A percentile compares a stretch with the other conserved stretches of the same genome.
Evolutionary conservation across 2,888 invertebrate species (phyloP).

Genomic region (Epistrophe grossulariae): DNA sequence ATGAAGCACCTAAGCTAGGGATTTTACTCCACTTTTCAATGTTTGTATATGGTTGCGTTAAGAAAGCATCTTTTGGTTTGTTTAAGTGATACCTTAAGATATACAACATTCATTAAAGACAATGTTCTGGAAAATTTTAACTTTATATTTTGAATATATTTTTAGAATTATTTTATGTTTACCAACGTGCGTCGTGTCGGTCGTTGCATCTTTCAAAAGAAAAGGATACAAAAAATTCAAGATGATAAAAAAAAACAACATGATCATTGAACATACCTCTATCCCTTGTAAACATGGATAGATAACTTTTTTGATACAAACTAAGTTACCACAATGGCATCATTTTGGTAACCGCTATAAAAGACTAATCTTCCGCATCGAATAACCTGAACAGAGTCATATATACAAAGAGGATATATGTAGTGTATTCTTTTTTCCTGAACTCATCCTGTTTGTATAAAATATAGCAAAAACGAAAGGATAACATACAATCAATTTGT

Average conservation of each 20-base stretch:
- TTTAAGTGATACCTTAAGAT: neutral
- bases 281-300: constrained; percentile 18
- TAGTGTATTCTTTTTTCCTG: neutral
- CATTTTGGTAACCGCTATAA: constrained; percentile 64
- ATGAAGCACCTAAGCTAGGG: neutral
- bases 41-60: neutral
- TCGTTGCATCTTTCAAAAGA: neutral
- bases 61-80: neutral
- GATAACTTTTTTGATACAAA: constrained; percentile 21
- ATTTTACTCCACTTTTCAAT: neutral
- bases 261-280: neutral
- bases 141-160: constrained; percentile 1
- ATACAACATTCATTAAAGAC: constrained; percentile 34
- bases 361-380: constrained; percentile 70
- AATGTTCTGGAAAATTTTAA: constrained; percentile 59
- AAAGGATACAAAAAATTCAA: constrained; percentile 1
- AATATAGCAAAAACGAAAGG: constrained; percentile 28
- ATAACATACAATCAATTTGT: constrained; percentile 65
- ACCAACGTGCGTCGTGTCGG: neutral
- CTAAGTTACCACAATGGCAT: constrained; percentile 46
- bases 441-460: constrained; percentile 15
- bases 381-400: constrained; percentile 49
- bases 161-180: constrained; percentile 6
- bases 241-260: neutral
- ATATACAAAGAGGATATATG: constrained; percentile 12